A percentile compares a stretch with the other conserved stretches of the same genome.
Conservation (phyloP, 2,113 vertebrate genomes). For the Antechinus stuartii region DNA sequence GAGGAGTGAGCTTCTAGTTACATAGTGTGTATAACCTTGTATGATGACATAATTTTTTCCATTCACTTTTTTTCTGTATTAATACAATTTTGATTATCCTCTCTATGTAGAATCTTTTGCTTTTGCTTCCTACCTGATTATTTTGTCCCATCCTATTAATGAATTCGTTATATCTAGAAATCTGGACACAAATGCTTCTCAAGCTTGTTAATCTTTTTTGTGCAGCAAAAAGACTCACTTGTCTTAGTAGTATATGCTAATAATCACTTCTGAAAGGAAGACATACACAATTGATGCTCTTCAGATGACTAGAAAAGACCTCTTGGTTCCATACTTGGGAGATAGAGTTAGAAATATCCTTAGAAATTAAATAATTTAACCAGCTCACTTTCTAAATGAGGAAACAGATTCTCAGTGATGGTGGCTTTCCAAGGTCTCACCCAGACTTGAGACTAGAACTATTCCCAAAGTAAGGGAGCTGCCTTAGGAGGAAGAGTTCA, state of each 20-base stretch:
- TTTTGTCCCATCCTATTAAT: not conserved
- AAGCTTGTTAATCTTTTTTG: not conserved
- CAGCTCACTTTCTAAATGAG: not conserved
- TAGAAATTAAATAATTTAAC: not conserved
- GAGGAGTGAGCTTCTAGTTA: not conserved
- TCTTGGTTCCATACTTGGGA: not conserved
- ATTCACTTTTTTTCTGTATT: not conserved
- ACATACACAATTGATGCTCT: not conserved
- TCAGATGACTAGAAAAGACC: not conserved
- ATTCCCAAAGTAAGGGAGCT: not conserved
- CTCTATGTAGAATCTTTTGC: not conserved
- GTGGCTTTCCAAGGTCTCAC: not conserved
- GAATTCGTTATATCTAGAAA: not conserved
- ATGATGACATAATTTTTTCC: not conserved
- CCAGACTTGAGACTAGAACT: not conserved
- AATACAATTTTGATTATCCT: not conserved
- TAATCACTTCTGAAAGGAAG: not conserved
- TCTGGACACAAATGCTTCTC: not conserved
- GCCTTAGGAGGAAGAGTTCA: not conserved
- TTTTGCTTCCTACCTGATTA: not conserved
- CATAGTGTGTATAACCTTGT: not conserved
- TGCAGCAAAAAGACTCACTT: not conserved
- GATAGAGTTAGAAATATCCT: not conserved
- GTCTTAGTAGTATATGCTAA: not conserved
- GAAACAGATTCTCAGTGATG: not conserved